phyloP scores from a whole-genome alignment of 2,113 vertebrate genomes.

The Nyctereutes procyonoides region DNA sequence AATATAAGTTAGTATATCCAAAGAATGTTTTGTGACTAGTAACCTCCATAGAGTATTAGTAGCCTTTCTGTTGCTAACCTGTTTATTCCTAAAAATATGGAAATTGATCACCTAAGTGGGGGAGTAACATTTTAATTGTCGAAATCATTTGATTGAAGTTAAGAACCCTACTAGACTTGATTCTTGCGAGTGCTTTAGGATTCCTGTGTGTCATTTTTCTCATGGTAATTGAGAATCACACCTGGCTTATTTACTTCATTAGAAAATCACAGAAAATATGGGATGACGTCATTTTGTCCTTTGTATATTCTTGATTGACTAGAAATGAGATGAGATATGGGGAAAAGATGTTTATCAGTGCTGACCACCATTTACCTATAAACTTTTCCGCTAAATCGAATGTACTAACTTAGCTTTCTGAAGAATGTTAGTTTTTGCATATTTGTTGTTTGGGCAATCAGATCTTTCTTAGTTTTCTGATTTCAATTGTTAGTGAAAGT shows the following conservation, averaged over 20 bases:
- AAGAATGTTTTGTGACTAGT: neutral
- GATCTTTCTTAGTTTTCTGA: neutral
- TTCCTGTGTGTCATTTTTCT: neutral
- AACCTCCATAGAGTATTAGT: neutral
- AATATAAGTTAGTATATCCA: neutral
- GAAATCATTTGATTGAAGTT: neutral
- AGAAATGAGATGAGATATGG: slow-evolving; percentile 4
- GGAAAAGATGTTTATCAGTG: neutral
- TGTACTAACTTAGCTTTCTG: neutral
- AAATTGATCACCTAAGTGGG: neutral
- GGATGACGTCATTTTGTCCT: neutral
- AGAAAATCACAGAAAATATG: slow-evolving; percentile 44
- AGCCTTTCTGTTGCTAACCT: neutral
- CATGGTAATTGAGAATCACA: neutral
- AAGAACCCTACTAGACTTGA: neutral
- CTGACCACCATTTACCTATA: neutral
- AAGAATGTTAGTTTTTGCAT: neutral
- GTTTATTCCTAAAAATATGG: neutral
- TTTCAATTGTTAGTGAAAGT: neutral
- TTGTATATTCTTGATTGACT: neutral
- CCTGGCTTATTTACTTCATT: neutral
- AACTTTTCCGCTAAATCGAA: neutral
- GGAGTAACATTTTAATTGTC: neutral
- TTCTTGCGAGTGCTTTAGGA: neutral
- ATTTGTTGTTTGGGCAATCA: neutral